Percentiles rank a stretch among this genome's conserved stretches.
These are phyloP conservation scores for Oeneis ivallda DNA, from an alignment of 2,888 invertebrate genomes.

Conservation along the genomic window DNA sequence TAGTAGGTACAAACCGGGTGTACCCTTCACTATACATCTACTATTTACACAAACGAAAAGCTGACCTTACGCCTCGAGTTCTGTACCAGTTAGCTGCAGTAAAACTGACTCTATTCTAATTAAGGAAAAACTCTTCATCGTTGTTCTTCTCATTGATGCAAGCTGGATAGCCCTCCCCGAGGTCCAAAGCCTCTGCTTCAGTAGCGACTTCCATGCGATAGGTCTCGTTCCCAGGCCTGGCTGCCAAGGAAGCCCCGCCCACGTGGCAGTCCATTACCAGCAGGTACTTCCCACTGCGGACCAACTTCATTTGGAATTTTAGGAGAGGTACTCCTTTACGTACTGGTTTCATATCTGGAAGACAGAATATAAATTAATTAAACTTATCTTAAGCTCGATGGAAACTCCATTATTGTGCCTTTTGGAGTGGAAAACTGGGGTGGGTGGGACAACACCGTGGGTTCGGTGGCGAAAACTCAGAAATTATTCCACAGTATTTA, in stretches of 20 bases:
- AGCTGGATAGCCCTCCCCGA: conserved; percentile 54
- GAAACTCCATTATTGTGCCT: too few species aligned
- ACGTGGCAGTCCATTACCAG: conserved; percentile 60
- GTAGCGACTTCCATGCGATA: conserved; percentile 50
- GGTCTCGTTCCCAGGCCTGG: conserved; percentile 41
- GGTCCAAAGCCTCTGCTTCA: conserved; percentile 42
- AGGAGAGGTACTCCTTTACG: conserved; percentile 52
- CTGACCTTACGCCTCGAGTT: too few species aligned
- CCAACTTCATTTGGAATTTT: conserved; percentile 59
- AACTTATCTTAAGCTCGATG: too few species aligned
- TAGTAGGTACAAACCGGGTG: too few species aligned
- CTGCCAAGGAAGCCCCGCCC: conserved; percentile 41
- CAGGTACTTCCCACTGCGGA: conserved; percentile 54
- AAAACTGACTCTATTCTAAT: background rate
- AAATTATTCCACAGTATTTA: too few species aligned
- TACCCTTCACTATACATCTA: too few species aligned
- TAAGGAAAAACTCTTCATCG: conserved; percentile 43
- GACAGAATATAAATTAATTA: background rate
- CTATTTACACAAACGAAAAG: too few species aligned
- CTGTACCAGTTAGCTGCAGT: background rate
- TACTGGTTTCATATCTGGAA: conserved; percentile 53
- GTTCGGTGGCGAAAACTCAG: too few species aligned
- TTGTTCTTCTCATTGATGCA: conserved; percentile 50
- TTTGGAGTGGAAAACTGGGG: too few species aligned
- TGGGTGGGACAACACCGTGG: too few species aligned